Evolutionary conservation across 2,797 vertebrate genomes (phyloP).

Genomic region (Apodemus agrarius): DNA sequence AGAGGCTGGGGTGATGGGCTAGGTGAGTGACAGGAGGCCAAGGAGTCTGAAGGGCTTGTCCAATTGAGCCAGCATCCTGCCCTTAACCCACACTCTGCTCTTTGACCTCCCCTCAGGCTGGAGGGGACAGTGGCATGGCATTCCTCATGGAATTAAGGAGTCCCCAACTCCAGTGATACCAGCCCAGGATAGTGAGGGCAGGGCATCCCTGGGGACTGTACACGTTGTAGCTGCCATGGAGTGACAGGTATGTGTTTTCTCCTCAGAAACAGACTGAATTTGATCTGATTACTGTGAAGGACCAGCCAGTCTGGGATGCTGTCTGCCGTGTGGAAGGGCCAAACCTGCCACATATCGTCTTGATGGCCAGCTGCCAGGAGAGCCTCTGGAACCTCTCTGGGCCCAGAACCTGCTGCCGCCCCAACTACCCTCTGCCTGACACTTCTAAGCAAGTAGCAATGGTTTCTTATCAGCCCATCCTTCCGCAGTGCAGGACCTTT

Average conservation of each 20-base stretch:
- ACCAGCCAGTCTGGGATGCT: slow-evolving; percentile 80
- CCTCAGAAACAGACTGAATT: slow-evolving; percentile 88
- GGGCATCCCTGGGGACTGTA: neutral
- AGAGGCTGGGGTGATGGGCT: neutral
- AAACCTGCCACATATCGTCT: slow-evolving; percentile 70
- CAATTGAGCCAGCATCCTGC: neutral
- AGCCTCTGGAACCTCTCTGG: slow-evolving; percentile 54
- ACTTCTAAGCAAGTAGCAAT: slow-evolving; percentile 50
- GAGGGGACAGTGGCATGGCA: neutral
- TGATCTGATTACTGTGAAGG: slow-evolving; percentile 75
- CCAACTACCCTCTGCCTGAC: neutral
- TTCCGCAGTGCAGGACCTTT: slow-evolving; percentile 77
- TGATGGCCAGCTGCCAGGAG: slow-evolving; percentile 63
- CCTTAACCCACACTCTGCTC: neutral
- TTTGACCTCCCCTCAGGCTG: neutral
- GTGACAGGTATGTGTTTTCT: slow-evolving; percentile 76
- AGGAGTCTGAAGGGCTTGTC: neutral
- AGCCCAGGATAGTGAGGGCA: neutral
- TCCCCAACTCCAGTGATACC: neutral
- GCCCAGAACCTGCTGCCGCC: slow-evolving; percentile 53
- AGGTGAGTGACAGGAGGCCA: neutral
- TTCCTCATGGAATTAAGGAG: neutral
- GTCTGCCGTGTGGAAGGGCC: slow-evolving; percentile 72
- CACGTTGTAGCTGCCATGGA: neutral
- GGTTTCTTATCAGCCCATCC: slow-evolving; percentile 14